A percentile compares a stretch with the other conserved stretches of the same genome.
These are phyloP conservation scores for Alligator sinensis DNA, from an alignment of 2,113 vertebrate genomes.

Conservation along the genomic window DNA sequence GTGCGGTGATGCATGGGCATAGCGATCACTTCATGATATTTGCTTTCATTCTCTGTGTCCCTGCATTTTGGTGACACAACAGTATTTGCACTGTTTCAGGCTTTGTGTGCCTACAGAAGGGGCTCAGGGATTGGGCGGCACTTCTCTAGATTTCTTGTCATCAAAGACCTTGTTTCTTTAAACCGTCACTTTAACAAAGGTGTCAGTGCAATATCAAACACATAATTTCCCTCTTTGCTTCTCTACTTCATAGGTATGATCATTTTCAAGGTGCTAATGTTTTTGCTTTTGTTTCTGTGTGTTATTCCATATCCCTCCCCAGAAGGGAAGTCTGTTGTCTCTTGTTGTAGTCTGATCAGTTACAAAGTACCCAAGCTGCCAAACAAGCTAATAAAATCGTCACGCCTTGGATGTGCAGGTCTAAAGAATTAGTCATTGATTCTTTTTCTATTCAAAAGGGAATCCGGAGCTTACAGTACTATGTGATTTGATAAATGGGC, in stretches of 20 bases:
- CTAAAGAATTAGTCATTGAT: conserved; percentile 65
- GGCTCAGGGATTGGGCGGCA: not conserved
- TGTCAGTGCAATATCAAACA: rapidly evolving
- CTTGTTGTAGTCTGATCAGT: conserved; percentile 5
- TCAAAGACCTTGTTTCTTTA: not conserved
- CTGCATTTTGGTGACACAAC: not conserved
- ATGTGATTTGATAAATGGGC: conserved; percentile 30
- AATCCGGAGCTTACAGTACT: conserved; percentile 49
- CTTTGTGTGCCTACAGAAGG: not conserved
- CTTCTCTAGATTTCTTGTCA: not conserved
- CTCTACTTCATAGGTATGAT: not conserved
- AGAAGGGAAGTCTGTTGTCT: conserved; percentile 9
- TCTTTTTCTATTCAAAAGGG: conserved; percentile 1
- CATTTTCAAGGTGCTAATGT: not conserved
- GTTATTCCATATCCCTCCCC: not conserved
- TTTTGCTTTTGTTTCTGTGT: not conserved
- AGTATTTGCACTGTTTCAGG: not conserved
- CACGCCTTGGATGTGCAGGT: conserved; percentile 13
- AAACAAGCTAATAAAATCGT: conserved; percentile 66
- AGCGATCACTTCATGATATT: not conserved
- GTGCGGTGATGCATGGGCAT: too few species aligned
- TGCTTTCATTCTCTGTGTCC: not conserved
- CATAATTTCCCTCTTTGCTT: not conserved
- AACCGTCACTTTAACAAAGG: not conserved
- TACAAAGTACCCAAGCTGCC: conserved; percentile 24